Evolutionary conservation across 2,888 invertebrate genomes (phyloP), one percentile per base, ranked within the genome.

Genomic region (Plagodis pulveraria): DNA sequence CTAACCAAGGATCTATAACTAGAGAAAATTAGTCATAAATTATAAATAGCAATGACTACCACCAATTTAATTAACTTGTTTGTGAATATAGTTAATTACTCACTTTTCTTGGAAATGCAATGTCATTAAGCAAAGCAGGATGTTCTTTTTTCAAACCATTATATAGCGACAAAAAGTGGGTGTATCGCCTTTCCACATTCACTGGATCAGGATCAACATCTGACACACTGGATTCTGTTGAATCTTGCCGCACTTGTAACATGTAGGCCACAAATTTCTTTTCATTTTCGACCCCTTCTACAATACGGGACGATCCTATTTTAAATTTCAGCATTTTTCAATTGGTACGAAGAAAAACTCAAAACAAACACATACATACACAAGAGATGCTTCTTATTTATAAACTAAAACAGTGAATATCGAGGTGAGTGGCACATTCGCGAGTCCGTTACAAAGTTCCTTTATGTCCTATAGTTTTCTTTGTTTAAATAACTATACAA

Each of bases 211-310:
- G 81, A 82, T 96, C 96, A 64, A 80, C 85, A 11, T 40, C 40
- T 10, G 10, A 40, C 10, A 74, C 68, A 5, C 73, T 74, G 5
- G 76, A 67, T 66, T 82, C 89, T 12, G 89, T 85, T n/a, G 93
- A 88, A 69, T 94, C 93, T 74, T 94, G 95, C 42, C 94, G 87
- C 38, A 95, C 94, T 79, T 94, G 94, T 53, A 96, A 76, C 76
- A 95, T 95, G 67, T 96, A 96, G 0, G 95, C 93, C 7, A 96
- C 96, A 84, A 94, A 94, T 74, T 95, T 96, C 74, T 95, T 96
- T 64, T 95, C 94, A 49, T 88, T 93, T 52, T 93, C 94, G 38
- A 84, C 84, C n/a, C 92, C 93, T 40, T 94, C 94, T 67, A 94
- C 93, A 48, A 94, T 95, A 64, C 94, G 89, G n/a, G 96, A 95